Evolutionary conservation across 2,888 invertebrate species (phyloP).

Genomic region (Mantis religiosa): DNA sequence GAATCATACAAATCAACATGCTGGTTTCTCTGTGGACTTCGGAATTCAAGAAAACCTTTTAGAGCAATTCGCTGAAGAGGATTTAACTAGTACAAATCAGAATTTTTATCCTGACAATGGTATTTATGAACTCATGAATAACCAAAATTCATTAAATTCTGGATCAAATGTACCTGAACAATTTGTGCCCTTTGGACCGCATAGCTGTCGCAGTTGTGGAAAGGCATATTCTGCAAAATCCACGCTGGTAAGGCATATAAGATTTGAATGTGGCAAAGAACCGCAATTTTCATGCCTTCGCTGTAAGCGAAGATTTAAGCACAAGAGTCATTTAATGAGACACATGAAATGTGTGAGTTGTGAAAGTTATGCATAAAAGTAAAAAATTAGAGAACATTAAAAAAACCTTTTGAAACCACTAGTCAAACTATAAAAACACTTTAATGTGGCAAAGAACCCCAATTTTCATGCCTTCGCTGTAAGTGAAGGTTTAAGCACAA

Average conservation of each 20-base stretch:
- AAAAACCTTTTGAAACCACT: too few species aligned
- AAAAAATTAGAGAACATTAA: too few species aligned
- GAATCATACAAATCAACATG: not conserved
- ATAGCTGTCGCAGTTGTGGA: constrained; percentile 35
- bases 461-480: constrained; percentile 41
- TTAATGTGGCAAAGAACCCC: constrained; percentile 38
- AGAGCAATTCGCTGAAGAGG: not conserved
- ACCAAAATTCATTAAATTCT: constrained; percentile 13
- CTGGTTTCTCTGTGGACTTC: not conserved
- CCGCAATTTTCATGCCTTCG: constrained; percentile 40
- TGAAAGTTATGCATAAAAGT: not conserved
- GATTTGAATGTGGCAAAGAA: constrained; percentile 38
- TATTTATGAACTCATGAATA: not conserved
- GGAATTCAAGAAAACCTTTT: not conserved
- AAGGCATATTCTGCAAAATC: constrained; percentile 36
- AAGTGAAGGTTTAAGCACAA: constrained; percentile 42
- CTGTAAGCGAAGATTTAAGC: constrained; percentile 42
- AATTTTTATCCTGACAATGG: not conserved
- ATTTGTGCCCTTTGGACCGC: not conserved
- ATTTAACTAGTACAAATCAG: not conserved
- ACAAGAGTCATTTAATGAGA: constrained; percentile 32
- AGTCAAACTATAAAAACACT: too few species aligned
- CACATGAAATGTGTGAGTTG: not conserved
- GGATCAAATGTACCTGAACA: not conserved
- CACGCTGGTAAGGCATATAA: constrained; percentile 30